Base-by-base conservation (phyloP, 2,113 vertebrate genomes). In the Tachysurus fulvidraco region DNA sequence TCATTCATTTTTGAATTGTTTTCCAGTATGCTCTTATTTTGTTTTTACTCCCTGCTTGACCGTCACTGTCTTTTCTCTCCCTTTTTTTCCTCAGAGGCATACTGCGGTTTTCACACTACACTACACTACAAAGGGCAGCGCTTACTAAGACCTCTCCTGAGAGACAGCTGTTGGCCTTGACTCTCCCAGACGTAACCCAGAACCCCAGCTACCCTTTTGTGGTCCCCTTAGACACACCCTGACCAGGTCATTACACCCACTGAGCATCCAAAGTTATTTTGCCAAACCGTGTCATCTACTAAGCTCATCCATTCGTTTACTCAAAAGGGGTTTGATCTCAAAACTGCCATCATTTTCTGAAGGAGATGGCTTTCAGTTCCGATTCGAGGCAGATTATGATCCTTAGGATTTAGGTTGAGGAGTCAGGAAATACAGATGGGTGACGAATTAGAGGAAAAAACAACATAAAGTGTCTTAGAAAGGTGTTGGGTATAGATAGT, bases 141-240 rank as follows among this genome's bases (percentile, higher is more conserved):
- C 77, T 74, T 74, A 81, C 57, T 55, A n/a, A 59, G 60, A 62
- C 46, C 67, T 80, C 41, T 88, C 80, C 25, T 21, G 73, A 59
- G 73, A 52, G 44, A 62, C 86, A 80, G 78, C 79, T 83, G 83
- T 85, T 81, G 69, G 85, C 80, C 85, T 64, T 62, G 83, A 85
- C 83, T 54, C 36, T 62, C 73, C 74, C 62, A 85, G 83, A 54
- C 64, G 17, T 89, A 83, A 89, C 79, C 88, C 73, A 87, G 71
- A 78, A 85, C 79, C 71, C 87, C 83, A 83, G 71, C 86, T 89
- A 81, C 83, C 46, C 78, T 59, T 59, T 41, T 41, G 12, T 57
- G 25, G 30, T 89, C 55, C 79, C 57, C 17, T 76, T 84, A n/a
- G 44, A 59, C 21, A 69, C 50, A 62, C 19, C 54, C n/a, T 14